Percentiles rank a stretch among this genome's conserved stretches.
phyloP scores from a whole-genome alignment of 1,140 invertebrate genomes.

The Drosophila kepulauana region DNA sequence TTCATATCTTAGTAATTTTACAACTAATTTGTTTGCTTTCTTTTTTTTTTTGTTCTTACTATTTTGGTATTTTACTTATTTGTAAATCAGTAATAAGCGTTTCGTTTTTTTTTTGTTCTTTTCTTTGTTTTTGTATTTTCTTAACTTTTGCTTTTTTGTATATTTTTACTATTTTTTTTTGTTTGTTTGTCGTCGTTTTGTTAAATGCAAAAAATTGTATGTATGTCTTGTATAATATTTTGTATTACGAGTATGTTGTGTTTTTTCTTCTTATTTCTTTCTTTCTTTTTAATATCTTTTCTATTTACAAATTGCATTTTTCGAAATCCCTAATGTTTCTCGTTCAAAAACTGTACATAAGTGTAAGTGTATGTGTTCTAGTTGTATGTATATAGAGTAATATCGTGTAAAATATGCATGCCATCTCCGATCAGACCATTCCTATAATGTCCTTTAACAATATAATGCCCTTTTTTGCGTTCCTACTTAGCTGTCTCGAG shows the following conservation, averaged over 20 bases:
- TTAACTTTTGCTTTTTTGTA: conserved; percentile 55
- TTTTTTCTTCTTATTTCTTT: background rate
- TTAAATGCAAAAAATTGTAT: conserved; percentile 78
- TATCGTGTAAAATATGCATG: conserved; percentile 28
- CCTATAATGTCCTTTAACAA: conserved; percentile 35
- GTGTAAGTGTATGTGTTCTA: conserved; percentile 10
- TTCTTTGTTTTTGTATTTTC: conserved; percentile 29
- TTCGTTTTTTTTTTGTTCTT: conserved; percentile 61
- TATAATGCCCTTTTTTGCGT: conserved; percentile 8
- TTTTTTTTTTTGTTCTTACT: conserved; percentile 20
- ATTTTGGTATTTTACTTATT: conserved; percentile 58
- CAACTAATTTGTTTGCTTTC: conserved; percentile 58
- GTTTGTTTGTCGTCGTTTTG: conserved; percentile 21
- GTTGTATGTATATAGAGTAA: conserved; percentile 33
- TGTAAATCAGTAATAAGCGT: conserved; percentile 81
- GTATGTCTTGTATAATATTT: conserved; percentile 67
- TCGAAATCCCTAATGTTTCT: conserved; percentile 44
- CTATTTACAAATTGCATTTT: conserved; percentile 63
- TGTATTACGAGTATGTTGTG: conserved; percentile 41
- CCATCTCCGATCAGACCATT: conserved; percentile 7
- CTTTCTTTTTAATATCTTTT: conserved; percentile 32
- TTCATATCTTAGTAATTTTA: conserved; percentile 33
- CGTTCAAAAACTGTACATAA: conserved; percentile 46
- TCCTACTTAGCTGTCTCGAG: conserved; percentile 18
- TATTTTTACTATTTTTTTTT: conserved; percentile 74